phyloP scores from a whole-genome alignment of 1,140 invertebrate species.

The Alviniconcha marisindica region DNA sequence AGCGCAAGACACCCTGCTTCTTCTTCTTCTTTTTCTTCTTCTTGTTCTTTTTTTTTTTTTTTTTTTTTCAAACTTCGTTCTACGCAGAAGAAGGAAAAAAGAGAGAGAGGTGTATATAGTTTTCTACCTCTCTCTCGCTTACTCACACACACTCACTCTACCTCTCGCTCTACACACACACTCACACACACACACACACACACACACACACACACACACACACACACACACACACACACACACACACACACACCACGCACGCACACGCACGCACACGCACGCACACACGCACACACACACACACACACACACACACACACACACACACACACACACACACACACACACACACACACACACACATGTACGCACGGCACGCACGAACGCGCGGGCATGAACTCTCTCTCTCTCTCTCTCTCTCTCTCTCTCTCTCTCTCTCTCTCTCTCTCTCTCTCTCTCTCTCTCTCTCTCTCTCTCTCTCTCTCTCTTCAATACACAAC shows the following conservation, averaged over 20 bases:
- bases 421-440: no score
- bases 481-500: no score
- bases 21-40: background rate
- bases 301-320: conserved; percentile 9
- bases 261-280: conserved; percentile 7
- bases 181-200: background rate
- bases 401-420: background rate
- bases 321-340: background rate
- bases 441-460: no score
- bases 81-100: no score
- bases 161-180: background rate
- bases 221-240: background rate
- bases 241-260: background rate
- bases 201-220: background rate
- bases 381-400: background rate
- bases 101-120: no score
- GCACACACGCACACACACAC: background rate
- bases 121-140: background rate
- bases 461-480: no score
- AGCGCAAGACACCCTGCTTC: background rate
- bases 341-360: conserved; percentile 19
- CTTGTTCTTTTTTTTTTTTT: background rate
- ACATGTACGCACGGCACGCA: background rate
- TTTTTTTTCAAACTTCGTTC: no score
- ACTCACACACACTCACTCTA: background rate